Evolutionary conservation across 2,888 invertebrate species (phyloP).

Genomic region (Tetramorium bicarinatum): DNA sequence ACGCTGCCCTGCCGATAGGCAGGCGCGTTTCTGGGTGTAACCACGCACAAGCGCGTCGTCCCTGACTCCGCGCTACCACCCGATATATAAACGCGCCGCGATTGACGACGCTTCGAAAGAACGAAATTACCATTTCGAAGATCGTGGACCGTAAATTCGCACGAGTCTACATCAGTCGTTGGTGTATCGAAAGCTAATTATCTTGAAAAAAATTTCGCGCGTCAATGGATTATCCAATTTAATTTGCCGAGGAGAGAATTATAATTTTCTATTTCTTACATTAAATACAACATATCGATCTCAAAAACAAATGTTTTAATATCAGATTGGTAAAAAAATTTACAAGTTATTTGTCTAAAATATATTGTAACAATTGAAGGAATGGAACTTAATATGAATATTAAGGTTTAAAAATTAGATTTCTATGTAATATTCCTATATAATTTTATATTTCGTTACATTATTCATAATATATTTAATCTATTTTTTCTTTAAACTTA

Average conservation of each 20-base stretch:
- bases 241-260: not conserved
- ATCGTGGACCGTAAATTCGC: conserved; percentile 13
- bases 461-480: not conserved
- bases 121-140: conserved; percentile 28
- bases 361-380: not conserved
- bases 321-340: not conserved
- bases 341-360: not conserved
- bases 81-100: conserved; percentile 61
- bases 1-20: conserved; percentile 79
- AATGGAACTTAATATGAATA: not conserved
- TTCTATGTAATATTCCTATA: not conserved
- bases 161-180: not conserved
- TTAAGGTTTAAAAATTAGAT: not conserved
- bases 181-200: not conserved
- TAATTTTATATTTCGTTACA: not conserved
- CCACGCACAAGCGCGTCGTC: conserved; percentile 70
- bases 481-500: not conserved
- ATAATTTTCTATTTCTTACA: not conserved
- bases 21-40: conserved; percentile 68
- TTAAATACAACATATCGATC: not conserved
- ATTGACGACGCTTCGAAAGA: conserved; percentile 54
- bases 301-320: not conserved
- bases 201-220: not conserved
- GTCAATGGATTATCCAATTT: not conserved
- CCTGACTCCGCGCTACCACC: conserved; percentile 49